phyloP scores from a whole-genome alignment of 2,888 invertebrate genomes.

The Drosophila phalerata region DNA sequence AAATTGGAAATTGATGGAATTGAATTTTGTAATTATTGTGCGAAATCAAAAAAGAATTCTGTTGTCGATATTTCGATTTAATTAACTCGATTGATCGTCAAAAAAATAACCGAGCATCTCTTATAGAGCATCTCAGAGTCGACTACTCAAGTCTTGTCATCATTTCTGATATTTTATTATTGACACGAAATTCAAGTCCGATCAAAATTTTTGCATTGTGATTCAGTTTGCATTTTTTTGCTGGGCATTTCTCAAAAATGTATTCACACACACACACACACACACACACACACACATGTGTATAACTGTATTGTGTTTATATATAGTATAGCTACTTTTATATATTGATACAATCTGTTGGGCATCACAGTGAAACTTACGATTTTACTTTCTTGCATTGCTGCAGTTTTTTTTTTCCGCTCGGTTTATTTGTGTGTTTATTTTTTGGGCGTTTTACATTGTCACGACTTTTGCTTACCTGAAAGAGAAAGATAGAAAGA shows the following conservation, averaged over 20 bases:
- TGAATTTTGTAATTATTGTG: too few species aligned
- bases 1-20: too few species aligned
- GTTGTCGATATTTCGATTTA: too few species aligned
- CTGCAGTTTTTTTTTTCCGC: slow-evolving; percentile 43
- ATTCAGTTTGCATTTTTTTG: slow-evolving; percentile 71
- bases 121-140: slow-evolving; percentile 25
- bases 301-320: slow-evolving; percentile 1
- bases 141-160: background rate
- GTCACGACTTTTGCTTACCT: slow-evolving; percentile 80
- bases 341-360: slow-evolving; percentile 56
- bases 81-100: too few species aligned
- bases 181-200: slow-evolving; percentile 66
- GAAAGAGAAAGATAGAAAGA: slow-evolving; percentile 72
- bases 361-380: slow-evolving; percentile 72
- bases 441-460: slow-evolving; percentile 63
- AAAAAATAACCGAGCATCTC: too few species aligned
- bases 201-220: slow-evolving; percentile 70
- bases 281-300: slow-evolving; percentile 1
- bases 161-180: slow-evolving; percentile 53
- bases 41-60: too few species aligned
- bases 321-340: slow-evolving; percentile 37
- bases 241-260: slow-evolving; percentile 58
- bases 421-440: slow-evolving; percentile 1
- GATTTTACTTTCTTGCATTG: slow-evolving; percentile 58
- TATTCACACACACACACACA: slow-evolving; percentile 31